Evolutionary conservation across 2,888 invertebrate species (phyloP).

Genomic region (Pollenia angustigena): DNA sequence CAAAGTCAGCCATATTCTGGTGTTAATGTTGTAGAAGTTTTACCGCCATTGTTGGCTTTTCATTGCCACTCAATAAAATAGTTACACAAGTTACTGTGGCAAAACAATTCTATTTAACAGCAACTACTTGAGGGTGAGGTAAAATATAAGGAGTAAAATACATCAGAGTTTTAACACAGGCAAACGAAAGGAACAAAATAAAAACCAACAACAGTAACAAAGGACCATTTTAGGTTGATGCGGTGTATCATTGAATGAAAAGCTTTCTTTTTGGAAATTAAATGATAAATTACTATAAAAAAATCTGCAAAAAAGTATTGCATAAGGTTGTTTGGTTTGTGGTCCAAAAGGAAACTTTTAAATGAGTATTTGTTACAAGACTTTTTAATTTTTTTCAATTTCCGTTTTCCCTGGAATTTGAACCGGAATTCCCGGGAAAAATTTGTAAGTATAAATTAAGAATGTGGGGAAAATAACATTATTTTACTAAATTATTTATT

Average conservation of each 20-base stretch:
- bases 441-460: no score
- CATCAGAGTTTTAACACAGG: conserved; percentile 19
- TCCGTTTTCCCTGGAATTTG: no score
- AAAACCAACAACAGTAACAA: conserved; percentile 53
- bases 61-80: conserved; percentile 72
- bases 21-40: conserved; percentile 63
- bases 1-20: conserved; percentile 59
- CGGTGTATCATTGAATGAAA: conserved; percentile 47
- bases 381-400: conserved; percentile 13
- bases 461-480: no score
- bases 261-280: conserved; percentile 37
- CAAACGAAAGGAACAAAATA: conserved; percentile 3
- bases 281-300: conserved; percentile 65
- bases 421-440: no score
- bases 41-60: conserved; percentile 73
- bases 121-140: not conserved
- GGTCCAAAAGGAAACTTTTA: conserved; percentile 51
- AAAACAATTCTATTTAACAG: conserved; percentile 36
- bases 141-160: conserved; percentile 29
- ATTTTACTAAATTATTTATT: no score
- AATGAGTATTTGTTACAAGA: conserved; percentile 4
- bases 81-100: conserved; percentile 32
- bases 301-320: not conserved
- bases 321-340: conserved; percentile 38
- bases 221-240: conserved; percentile 65